phyloP scores from a whole-genome alignment of 2,113 vertebrate genomes.

The Nettapus auritus region DNA sequence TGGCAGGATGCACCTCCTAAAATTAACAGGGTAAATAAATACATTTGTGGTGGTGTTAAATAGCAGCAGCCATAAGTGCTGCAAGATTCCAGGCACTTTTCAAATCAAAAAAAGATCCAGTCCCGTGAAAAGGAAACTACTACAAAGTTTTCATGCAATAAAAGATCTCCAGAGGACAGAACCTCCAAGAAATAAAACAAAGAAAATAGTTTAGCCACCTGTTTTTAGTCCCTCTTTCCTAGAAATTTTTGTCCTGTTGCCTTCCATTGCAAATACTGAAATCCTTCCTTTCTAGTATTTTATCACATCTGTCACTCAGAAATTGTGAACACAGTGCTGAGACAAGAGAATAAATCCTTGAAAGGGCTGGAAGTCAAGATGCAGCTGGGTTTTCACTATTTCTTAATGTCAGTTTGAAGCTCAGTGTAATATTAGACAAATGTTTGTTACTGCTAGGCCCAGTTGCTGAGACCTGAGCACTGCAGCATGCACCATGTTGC shows the following conservation, averaged over 20 bases:
- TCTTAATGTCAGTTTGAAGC: not conserved
- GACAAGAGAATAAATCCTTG: not conserved
- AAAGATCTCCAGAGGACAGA: not conserved
- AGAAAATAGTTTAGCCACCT: not conserved
- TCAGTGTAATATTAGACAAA: not conserved
- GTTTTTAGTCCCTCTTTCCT: not conserved
- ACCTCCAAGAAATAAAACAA: not conserved
- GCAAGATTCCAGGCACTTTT: not conserved
- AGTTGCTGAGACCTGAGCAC: not conserved
- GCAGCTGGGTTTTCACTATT: not conserved
- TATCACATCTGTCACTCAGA: not conserved
- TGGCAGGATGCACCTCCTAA: not conserved
- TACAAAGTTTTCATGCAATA: not conserved
- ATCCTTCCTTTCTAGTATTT: not conserved
- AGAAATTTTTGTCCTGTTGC: not conserved
- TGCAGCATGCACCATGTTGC: not conserved
- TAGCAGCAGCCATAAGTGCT: not conserved
- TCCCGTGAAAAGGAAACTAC: not conserved
- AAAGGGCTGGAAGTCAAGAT: not conserved
- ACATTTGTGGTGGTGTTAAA: not conserved
- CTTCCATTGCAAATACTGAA: not conserved
- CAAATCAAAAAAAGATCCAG: not conserved
- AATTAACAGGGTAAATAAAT: not conserved
- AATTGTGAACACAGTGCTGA: not conserved
- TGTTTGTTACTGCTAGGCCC: not conserved